These are phyloP conservation scores for Ia io DNA, from an alignment of 2,113 vertebrate genomes.

Conservation along the genomic window DNA sequence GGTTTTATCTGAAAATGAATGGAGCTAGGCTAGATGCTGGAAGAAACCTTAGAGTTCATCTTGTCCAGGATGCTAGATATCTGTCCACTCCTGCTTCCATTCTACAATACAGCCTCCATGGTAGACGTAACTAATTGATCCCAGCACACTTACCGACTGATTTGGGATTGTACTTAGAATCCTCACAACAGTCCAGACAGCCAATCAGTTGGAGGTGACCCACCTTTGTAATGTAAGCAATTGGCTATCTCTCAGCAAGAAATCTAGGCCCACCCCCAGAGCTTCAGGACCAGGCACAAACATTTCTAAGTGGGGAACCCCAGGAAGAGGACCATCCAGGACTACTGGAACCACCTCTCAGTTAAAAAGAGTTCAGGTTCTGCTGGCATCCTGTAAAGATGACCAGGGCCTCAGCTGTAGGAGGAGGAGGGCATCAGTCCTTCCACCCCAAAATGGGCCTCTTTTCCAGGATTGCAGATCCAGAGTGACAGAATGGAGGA, in stretches of 20 bases:
- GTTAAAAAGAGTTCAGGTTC: neutral
- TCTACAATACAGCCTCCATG: neutral
- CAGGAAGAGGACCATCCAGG: neutral
- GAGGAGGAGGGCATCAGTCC: neutral
- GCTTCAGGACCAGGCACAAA: neutral
- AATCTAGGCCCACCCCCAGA: neutral
- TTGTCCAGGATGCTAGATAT: neutral
- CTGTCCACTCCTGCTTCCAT: neutral
- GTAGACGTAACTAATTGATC: constrained; percentile 29
- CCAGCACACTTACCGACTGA: neutral
- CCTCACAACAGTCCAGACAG: neutral
- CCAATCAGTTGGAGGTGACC: neutral
- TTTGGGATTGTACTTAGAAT: neutral
- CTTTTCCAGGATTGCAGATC: neutral
- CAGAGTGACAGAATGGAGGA: neutral
- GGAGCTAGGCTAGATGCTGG: neutral
- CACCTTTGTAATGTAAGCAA: neutral
- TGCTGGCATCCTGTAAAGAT: neutral
- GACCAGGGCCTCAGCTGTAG: neutral
- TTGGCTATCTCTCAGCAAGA: neutral
- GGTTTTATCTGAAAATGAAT: constrained; percentile 15
- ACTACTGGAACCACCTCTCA: neutral
- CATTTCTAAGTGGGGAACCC: neutral
- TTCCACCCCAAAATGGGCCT: neutral
- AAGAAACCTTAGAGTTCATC: neutral